Conservation (phyloP, 2,797 vertebrate species). For the Nothura maculosa region DNA sequence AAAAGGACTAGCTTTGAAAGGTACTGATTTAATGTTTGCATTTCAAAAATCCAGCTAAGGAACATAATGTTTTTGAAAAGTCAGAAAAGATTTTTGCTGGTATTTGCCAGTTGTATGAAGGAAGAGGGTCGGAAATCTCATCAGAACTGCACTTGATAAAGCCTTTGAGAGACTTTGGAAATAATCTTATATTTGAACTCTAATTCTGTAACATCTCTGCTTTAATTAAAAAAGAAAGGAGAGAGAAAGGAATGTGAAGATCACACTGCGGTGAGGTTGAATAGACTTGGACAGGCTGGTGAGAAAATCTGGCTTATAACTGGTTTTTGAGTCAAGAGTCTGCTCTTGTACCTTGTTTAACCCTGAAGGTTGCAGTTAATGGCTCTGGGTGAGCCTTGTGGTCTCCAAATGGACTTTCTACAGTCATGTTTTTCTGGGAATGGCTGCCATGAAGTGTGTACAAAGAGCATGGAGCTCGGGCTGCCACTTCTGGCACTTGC, state of each 20-base stretch:
- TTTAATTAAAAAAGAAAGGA: background rate
- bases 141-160: background rate
- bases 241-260: background rate
- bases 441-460: fast-evolving
- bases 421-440: background rate
- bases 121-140: background rate
- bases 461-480: background rate
- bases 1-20: background rate
- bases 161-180: background rate
- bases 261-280: background rate
- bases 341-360: background rate
- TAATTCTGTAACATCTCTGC: background rate
- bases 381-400: background rate
- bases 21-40: background rate
- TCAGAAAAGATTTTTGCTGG: background rate
- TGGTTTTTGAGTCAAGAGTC: background rate
- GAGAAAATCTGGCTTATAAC: background rate
- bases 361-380: background rate
- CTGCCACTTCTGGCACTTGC: background rate
- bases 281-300: background rate
- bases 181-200: background rate
- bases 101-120: background rate
- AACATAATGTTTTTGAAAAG: background rate
- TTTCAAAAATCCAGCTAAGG: background rate
- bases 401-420: background rate